phyloP scores from a whole-genome alignment of 2,888 invertebrate genomes.

The Melitaea athalia region DNA sequence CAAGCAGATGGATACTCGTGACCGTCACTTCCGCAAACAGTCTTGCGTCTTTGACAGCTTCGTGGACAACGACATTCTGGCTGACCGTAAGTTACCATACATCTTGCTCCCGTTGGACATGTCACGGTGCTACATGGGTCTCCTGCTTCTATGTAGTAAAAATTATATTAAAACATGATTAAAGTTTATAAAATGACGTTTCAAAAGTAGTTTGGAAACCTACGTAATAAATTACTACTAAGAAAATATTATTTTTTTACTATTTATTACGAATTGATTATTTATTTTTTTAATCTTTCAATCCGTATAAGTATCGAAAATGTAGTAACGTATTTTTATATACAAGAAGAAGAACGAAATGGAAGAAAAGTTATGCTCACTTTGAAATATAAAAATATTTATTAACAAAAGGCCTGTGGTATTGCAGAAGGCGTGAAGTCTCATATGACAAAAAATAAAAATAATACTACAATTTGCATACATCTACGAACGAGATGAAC shows the following conservation, averaged over 20 bases:
- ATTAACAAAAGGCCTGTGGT: background rate
- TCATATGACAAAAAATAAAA: background rate
- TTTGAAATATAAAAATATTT: no score
- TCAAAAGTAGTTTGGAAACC: no score
- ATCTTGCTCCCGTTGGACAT: slow-evolving; percentile 87
- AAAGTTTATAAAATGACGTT: no score
- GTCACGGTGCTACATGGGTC: slow-evolving; percentile 87
- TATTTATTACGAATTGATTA: no score
- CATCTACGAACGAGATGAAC: background rate
- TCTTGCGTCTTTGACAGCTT: slow-evolving; percentile 86
- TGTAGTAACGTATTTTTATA: no score
- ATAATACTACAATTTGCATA: background rate
- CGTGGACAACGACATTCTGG: slow-evolving; percentile 84
- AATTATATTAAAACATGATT: background rate
- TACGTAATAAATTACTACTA: no score
- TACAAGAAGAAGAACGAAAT: no score
- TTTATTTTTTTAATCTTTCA: no score
- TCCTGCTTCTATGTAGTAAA: slow-evolving; percentile 72
- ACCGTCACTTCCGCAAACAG: slow-evolving; percentile 94
- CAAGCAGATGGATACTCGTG: slow-evolving; percentile 93
- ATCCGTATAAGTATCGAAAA: no score
- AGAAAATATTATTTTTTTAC: no score
- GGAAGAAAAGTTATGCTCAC: background rate
- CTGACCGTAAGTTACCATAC: slow-evolving; percentile 85
- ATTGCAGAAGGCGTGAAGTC: background rate